Evolutionary conservation across 2,888 invertebrate genomes (phyloP).

Genomic region (Meta bourneti): DNA sequence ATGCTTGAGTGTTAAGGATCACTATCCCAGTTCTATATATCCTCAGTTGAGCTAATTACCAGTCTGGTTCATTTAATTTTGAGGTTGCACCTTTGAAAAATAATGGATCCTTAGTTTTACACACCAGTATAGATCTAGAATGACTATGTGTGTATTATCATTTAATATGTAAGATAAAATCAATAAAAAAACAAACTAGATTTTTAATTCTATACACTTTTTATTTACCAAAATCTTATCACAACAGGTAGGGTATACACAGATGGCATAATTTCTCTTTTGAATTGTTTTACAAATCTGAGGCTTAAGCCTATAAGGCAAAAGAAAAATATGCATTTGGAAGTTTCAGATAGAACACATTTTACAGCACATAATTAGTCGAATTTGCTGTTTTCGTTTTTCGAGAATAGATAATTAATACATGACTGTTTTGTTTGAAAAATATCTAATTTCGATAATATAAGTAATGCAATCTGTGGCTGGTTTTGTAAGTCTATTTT

Average conservation of each 20-base stretch:
- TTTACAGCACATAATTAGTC: background rate
- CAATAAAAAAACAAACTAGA: too few relatives aligned
- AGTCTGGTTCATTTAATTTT: too few relatives aligned
- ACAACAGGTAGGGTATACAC: conserved; percentile 70
- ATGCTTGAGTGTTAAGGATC: too few relatives aligned
- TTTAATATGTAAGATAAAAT: too few relatives aligned
- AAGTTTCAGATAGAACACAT: conserved; percentile 24
- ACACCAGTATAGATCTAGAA: too few relatives aligned
- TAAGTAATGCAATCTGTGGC: background rate
- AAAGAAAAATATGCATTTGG: conserved; percentile 35
- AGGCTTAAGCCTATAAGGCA: conserved; percentile 16
- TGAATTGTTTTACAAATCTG: conserved; percentile 12
- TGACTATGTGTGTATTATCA: too few relatives aligned
- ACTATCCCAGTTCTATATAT: too few relatives aligned
- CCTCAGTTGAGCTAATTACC: too few relatives aligned
- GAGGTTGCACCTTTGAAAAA: too few relatives aligned
- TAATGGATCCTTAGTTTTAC: too few relatives aligned
- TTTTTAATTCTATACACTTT: conserved; percentile 61
- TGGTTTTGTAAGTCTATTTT: too few relatives aligned
- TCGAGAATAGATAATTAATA: background rate
- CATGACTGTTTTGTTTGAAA: background rate
- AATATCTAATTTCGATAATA: background rate
- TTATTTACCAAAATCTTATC: conserved; percentile 75
- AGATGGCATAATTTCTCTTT: conserved; percentile 50
- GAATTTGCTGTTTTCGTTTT: background rate